A percentile compares a stretch with the other conserved stretches of the same genome.
Evolutionary conservation across 2,888 invertebrate genomes (phyloP).

Genomic region (Ectropis crepuscularia): DNA sequence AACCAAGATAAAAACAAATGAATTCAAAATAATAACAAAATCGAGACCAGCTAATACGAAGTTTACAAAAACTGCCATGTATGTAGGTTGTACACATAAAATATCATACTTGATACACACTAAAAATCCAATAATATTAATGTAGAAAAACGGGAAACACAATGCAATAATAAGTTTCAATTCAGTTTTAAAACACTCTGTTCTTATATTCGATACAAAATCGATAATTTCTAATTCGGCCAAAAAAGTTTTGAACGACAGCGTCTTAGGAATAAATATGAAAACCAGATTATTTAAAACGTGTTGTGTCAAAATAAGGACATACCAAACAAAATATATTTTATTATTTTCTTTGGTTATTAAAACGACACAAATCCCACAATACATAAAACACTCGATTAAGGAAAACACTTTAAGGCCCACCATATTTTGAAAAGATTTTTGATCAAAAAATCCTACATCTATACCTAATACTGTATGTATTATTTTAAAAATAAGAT

Average conservation of each 20-base stretch:
- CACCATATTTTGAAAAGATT: not conserved
- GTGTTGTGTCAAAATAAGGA: constrained; percentile 1
- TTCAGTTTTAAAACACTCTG: not conserved
- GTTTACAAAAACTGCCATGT: not conserved
- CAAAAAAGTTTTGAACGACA: constrained; percentile 3
- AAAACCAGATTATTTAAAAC: constrained; percentile 1
- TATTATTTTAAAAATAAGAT: constrained; percentile 5
- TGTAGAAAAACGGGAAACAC: not conserved
- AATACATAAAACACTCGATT: constrained; percentile 1
- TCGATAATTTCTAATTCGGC: constrained; percentile 14
- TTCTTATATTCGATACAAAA: not conserved
- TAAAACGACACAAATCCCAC: not conserved
- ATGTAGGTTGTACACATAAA: constrained; percentile 8
- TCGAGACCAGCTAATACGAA: constrained; percentile 8
- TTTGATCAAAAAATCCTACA: constrained; percentile 1
- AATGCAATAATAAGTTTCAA: not conserved
- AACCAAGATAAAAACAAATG: constrained; percentile 3
- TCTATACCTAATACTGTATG: constrained; percentile 10
- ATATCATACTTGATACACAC: not conserved
- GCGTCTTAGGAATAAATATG: not conserved
- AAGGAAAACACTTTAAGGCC: not conserved
- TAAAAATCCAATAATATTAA: not conserved
- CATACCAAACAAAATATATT: not conserved
- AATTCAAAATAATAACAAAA: constrained; percentile 1
- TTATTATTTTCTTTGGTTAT: not conserved